Conservation (phyloP, 2,113 vertebrate species). For the Datnioides undecimradiatus region DNA sequence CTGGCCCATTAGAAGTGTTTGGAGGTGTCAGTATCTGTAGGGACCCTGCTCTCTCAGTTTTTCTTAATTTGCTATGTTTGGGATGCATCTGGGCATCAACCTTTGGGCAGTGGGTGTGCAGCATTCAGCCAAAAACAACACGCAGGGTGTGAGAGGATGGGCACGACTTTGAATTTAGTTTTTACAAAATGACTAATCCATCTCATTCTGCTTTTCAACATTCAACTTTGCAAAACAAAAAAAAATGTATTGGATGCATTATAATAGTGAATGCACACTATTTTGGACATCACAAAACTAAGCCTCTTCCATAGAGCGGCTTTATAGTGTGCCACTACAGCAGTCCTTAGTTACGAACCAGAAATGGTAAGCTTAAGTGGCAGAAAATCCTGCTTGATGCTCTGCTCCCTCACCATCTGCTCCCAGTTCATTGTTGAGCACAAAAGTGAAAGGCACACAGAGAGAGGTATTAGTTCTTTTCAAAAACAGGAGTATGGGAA, state of each 20-base stretch:
- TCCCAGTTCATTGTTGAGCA: conserved; percentile 21
- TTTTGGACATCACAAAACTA: neutral
- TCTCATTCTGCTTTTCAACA: no score
- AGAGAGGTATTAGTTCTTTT: conserved; percentile 13
- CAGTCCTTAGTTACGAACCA: neutral
- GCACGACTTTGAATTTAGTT: no score
- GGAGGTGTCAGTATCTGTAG: no score
- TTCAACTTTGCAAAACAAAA: neutral
- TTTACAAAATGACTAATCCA: no score
- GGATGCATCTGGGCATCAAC: no score
- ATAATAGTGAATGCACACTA: neutral
- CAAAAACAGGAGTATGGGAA: neutral
- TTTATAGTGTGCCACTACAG: neutral
- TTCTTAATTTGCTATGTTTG: no score
- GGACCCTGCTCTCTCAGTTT: no score
- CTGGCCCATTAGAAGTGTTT: no score
- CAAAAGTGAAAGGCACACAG: neutral
- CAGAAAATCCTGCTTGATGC: conserved; percentile 17
- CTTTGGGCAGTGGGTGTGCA: no score
- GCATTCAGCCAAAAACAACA: no score
- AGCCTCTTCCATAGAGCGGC: neutral
- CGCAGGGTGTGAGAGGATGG: no score
- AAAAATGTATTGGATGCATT: neutral
- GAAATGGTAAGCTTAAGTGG: conserved; percentile 21
- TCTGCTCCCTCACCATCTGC: conserved; percentile 21